phyloP scores from a whole-genome alignment of 2,797 vertebrate genomes.

The Glossophaga mutica region DNA sequence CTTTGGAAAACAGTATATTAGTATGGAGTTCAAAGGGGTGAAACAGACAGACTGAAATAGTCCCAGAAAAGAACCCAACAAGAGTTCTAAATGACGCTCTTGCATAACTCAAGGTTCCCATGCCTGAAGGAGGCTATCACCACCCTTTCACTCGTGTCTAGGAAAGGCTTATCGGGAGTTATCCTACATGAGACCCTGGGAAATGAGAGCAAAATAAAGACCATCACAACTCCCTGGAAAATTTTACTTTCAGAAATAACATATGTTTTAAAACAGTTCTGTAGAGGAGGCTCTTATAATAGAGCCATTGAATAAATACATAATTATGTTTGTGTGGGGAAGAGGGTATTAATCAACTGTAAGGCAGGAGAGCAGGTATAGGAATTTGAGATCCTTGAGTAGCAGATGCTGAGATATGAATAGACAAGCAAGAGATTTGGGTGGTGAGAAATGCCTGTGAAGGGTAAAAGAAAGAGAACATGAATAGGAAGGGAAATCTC shows the following conservation, averaged over 20 bases:
- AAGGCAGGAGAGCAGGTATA: not conserved
- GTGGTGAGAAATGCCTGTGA: not conserved
- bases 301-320: not conserved
- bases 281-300: not conserved
- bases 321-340: not conserved
- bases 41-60: not conserved
- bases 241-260: not conserved
- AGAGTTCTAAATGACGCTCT: not conserved
- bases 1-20: constrained; percentile 57
- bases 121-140: not conserved
- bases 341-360: not conserved
- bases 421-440: not conserved
- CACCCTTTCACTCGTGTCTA: not conserved
- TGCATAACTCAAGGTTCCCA: not conserved
- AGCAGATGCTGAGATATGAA: not conserved
- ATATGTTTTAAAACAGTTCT: not conserved
- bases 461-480: not conserved
- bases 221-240: not conserved
- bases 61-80: not conserved
- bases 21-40: constrained; percentile 3
- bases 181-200: not conserved
- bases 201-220: constrained; percentile 27
- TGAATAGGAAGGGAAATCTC: not conserved
- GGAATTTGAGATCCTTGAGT: not conserved
- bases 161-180: not conserved